Base-by-base conservation (phyloP, 1,140 invertebrate genomes). In the Cheumatopsyche charites region DNA sequence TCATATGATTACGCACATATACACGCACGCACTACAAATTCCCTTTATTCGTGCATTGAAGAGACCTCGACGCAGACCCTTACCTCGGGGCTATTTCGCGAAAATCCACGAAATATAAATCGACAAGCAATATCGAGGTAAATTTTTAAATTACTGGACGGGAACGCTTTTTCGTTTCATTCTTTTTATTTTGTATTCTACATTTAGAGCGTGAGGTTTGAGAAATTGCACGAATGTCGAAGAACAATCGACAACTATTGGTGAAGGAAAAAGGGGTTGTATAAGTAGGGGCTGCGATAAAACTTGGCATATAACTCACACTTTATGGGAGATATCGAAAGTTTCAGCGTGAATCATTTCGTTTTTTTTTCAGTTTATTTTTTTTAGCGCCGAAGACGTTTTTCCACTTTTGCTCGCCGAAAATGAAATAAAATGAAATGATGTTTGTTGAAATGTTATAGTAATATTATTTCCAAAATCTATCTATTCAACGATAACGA, bases 271-370 rank as follows among this genome's bases (percentile, higher is more conserved):
- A 58, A 58, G 23, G 55, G 55, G 55, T 58, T 58, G 25, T 12
- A 23, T 58, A 58, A 58, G 55, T 58, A 23, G 6, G 55, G 23
- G 55, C 12, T 58, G 55, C 55, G 55, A 58, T 58, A 58, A 58
- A 58, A 58, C 55, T 58, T 58, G 55, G 55, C 21, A 19, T 58
- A 58, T 58, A 63, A 63, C 41, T 63, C 62, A 63, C 62, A 43
- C 29, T 63, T 63, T 63, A 63, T 63, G 62, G 62, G 29, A 43
- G 62, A 63, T 63, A 63, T 63, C 62, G 17, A 63, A 63, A 63
- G 62, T 63, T 63, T 63, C 62, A 42, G 42, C 29, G 29, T 41
- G 62, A 63, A 42, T 63, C 41, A 63, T 63, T 43, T 63, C 62
- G 62, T 41, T 58, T 58, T 12, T 6, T 23, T 58, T 26, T 9